Evolutionary conservation across 1,140 invertebrate species (phyloP).

Genomic region (Drosophila fuyamai): DNA sequence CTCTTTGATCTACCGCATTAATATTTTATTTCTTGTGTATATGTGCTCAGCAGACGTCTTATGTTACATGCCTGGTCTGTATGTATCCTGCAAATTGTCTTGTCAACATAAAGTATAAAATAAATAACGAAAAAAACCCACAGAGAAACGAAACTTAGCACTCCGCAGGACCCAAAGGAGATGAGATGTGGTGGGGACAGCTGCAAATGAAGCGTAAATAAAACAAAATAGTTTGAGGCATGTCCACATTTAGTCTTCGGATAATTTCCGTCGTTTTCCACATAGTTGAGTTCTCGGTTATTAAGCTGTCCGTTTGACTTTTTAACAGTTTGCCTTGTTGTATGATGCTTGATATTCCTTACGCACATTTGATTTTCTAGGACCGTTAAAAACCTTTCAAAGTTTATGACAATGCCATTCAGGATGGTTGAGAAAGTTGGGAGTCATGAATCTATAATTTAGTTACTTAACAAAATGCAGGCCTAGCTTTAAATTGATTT

Average conservation of each 20-base stretch:
- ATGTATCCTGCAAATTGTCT: constrained; percentile 56
- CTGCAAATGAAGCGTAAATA: constrained; percentile 59
- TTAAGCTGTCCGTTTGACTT: constrained; percentile 11
- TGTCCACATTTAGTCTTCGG: constrained; percentile 1
- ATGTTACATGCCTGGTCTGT: constrained; percentile 26
- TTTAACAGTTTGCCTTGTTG: neutral
- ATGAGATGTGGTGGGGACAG: constrained; percentile 17
- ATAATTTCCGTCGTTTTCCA: constrained; percentile 53
- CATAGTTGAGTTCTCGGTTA: constrained; percentile 46
- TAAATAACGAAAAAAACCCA: constrained; percentile 11
- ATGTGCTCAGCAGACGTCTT: constrained; percentile 9
- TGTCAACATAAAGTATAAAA: constrained; percentile 53
- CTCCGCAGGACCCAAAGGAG: constrained; percentile 14
- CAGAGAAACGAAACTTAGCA: constrained; percentile 36
- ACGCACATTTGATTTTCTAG: constrained; percentile 45
- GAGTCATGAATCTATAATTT: constrained; percentile 44
- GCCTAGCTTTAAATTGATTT: constrained; percentile 32
- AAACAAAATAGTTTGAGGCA: constrained; percentile 31
- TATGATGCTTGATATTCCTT: constrained; percentile 44
- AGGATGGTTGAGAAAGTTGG: constrained; percentile 7
- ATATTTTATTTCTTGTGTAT: constrained; percentile 55
- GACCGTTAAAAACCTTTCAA: neutral
- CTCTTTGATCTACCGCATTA: constrained; percentile 64
- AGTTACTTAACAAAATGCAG: constrained; percentile 27
- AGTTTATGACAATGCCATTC: constrained; percentile 9